Evolutionary conservation across 2,797 vertebrate species (phyloP).

Genomic region (Lagocephalus sceleratus): DNA sequence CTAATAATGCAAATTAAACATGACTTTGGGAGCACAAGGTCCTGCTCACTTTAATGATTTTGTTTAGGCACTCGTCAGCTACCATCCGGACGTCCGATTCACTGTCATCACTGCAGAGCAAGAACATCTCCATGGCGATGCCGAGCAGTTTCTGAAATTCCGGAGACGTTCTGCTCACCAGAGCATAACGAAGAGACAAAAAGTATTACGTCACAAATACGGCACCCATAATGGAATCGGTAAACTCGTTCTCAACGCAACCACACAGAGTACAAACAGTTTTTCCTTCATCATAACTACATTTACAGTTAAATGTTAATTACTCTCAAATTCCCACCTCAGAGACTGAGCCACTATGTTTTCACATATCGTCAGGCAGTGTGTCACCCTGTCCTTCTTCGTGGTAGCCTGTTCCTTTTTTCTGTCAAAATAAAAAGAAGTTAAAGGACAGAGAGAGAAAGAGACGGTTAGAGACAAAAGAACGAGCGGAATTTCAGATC

Average conservation of each 20-base stretch:
- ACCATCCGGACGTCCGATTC: conserved; percentile 99
- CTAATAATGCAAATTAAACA: neutral
- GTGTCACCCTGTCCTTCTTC: conserved; percentile 95
- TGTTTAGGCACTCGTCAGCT: conserved; percentile 98
- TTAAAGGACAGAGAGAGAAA: neutral
- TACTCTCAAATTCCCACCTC: conserved; percentile 77
- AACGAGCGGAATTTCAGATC: neutral
- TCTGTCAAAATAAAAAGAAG: conserved; percentile 64
- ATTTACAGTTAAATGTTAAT: neutral
- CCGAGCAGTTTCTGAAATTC: conserved; percentile 97
- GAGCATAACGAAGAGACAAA: too few species aligned
- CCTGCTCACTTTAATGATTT: conserved; percentile 93
- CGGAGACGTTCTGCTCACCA: conserved; percentile 86
- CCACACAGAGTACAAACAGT: neutral
- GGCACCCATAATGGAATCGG: neutral
- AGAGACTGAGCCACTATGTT: conserved; percentile 96
- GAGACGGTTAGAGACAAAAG: neutral
- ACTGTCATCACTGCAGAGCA: conserved; percentile 92
- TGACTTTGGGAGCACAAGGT: neutral
- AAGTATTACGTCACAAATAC: too few species aligned
- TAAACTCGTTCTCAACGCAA: neutral
- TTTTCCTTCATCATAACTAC: neutral
- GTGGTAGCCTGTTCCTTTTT: conserved; percentile 95
- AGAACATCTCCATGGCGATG: conserved; percentile 98
- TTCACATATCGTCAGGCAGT: conserved; percentile 97